Evolutionary conservation across 1,140 invertebrate genomes (phyloP).

Genomic region (Steinernema feltiae): DNA sequence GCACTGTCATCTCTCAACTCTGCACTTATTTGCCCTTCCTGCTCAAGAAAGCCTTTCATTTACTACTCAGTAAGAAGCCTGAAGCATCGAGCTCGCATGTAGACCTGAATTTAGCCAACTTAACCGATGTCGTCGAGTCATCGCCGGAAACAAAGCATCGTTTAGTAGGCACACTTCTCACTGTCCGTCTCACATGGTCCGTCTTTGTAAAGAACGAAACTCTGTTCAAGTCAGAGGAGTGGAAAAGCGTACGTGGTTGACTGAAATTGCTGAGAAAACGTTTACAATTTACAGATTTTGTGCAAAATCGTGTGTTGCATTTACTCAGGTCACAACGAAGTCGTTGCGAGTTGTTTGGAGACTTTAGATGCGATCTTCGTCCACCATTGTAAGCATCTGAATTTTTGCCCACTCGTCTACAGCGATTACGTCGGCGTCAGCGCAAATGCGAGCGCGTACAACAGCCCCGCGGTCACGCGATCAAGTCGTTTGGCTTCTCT

Average conservation of each 20-base stretch:
- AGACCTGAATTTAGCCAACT: neutral
- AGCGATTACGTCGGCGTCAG: constrained; percentile 5
- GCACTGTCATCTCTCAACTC: neutral
- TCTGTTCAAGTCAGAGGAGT: neutral
- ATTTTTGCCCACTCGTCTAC: neutral
- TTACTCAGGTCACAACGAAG: neutral
- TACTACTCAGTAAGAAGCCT: neutral
- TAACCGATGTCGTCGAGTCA: neutral
- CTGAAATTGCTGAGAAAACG: neutral
- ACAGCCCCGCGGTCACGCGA: neutral
- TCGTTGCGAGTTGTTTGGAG: neutral
- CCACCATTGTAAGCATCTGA: neutral
- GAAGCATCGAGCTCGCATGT: neutral
- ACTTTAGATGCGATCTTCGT: neutral
- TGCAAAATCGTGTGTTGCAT: neutral
- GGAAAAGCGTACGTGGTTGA: neutral
- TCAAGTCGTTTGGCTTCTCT: neutral
- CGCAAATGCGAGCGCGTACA: neutral
- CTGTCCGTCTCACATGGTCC: neutral
- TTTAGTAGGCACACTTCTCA: neutral
- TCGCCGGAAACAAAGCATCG: neutral
- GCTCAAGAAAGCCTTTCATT: neutral
- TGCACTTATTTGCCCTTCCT: constrained; percentile 2
- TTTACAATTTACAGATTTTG: neutral
- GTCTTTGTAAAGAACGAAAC: neutral